Evolutionary conservation across 1,140 invertebrate species (phyloP), one percentile per base, ranked within the genome.

Genomic region (Elysia chlorotica): DNA sequence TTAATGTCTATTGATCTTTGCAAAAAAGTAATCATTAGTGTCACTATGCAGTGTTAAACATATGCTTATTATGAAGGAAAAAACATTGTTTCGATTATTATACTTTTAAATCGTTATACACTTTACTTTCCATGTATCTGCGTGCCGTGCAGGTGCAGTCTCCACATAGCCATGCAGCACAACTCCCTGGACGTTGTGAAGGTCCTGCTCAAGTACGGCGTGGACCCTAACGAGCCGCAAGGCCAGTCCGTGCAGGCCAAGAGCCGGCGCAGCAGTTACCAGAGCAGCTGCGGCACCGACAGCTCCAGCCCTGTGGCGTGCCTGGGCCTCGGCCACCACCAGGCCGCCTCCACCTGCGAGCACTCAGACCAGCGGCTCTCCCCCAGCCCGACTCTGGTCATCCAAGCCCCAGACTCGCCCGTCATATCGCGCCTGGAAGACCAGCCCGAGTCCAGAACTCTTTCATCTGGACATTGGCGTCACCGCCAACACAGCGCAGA

Each of bases 141-240:
- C n/a, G n/a, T n/a, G 23, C 5, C 41, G 14, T 37, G 21, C 87
- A 84, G 72, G 53, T 91, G 90, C 77, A 89, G 90, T 3, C 83
- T 91, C 0, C 90, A 91, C 80, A 81, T 90, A 59, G 90, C 90
- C 2, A 88, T 91, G 23, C 89, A 90, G 73, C 85, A 89, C 77
- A 87, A 87, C n/a, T 87, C 91, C 0, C 79, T 89, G 23, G 90
- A 91, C 74, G 90, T 90, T 0, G 84, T 89, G 0, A 83, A 89
- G 17, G 84, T 90, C 0, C 84, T 91, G 10, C 87, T 91, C 30
- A 88, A 88, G 73, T 89, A 89, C 77, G 88, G 89, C 6, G 86
- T 91, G 30, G 89, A 91, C 73, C 89, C 90, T 2, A 90, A 91
- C 79, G 87, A 89, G 59, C 86, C 89, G 2, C 71, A 68, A 2